Evolutionary conservation across 2,113 vertebrate genomes (phyloP).

Genomic region (Brachionichthys hirsutus): DNA sequence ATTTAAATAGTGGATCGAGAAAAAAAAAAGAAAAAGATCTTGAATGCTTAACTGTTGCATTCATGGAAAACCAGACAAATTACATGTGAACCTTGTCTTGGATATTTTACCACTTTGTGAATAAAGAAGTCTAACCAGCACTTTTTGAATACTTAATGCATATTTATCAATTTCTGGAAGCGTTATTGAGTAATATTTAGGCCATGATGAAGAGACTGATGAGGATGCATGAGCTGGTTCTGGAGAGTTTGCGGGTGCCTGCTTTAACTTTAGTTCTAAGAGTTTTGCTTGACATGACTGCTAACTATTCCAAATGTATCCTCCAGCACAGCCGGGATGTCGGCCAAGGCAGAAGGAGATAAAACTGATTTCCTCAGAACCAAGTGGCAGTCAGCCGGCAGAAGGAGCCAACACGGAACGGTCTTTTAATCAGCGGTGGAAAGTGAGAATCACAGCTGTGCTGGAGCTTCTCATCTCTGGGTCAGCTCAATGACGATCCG

Average conservation of each 20-base stretch:
- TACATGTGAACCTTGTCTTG: too few relatives aligned
- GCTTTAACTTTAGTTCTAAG: conserved; percentile 4
- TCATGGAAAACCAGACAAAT: too few relatives aligned
- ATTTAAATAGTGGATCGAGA: too few relatives aligned
- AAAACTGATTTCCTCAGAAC: conserved; percentile 38
- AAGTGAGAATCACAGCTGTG: conserved; percentile 32
- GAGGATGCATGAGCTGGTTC: not conserved
- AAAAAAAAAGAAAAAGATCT: too few relatives aligned
- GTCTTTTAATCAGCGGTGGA: conserved; percentile 47
- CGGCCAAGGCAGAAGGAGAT: conserved; percentile 31
- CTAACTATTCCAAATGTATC: conserved; percentile 27
- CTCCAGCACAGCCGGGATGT: conserved; percentile 21
- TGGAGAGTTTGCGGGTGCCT: conserved; percentile 5
- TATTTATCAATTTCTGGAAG: not conserved
- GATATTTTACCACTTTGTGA: not conserved
- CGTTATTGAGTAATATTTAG: not conserved
- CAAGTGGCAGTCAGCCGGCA: conserved; percentile 5
- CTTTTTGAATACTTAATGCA: not conserved
- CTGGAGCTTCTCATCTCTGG: conserved; percentile 5
- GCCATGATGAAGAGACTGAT: not conserved
- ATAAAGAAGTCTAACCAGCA: too few relatives aligned
- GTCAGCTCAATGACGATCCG: conserved; percentile 17
- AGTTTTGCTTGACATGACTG: conserved; percentile 22
- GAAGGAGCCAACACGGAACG: conserved; percentile 24
- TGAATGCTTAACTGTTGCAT: too few relatives aligned